Evolutionary conservation across 2,888 invertebrate species (phyloP).

Genomic region (Drosophila paucipuncta): DNA sequence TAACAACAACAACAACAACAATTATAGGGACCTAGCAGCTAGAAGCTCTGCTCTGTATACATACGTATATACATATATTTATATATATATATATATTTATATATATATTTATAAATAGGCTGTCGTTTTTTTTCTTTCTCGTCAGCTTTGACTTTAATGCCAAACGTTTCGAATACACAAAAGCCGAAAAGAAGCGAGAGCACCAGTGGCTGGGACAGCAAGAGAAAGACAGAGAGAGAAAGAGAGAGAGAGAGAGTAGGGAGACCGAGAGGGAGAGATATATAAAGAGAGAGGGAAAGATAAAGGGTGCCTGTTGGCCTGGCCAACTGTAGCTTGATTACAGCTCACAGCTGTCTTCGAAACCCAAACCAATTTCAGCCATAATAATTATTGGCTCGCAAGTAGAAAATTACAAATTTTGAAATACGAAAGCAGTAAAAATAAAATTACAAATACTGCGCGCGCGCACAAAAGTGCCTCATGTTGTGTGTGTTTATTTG

Average conservation of each 20-base stretch:
- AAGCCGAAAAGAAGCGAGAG: conserved; percentile 26
- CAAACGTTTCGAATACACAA: conserved; percentile 69
- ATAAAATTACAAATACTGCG: conserved; percentile 28
- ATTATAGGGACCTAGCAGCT: conserved; percentile 14
- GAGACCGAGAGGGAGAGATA: conserved; percentile 1
- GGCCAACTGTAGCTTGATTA: conserved; percentile 60
- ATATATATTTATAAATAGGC: conserved; percentile 75
- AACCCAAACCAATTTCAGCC: conserved; percentile 60
- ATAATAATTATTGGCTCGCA: conserved; percentile 56
- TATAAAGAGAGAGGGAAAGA: neutral
- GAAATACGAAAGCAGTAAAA: conserved; percentile 7
- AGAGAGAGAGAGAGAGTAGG: neutral
- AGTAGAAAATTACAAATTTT: conserved; percentile 42
- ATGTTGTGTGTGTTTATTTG: conserved; percentile 69
- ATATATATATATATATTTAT: conserved; percentile 27
- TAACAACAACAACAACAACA: conserved; percentile 31
- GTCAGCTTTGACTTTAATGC: conserved; percentile 69
- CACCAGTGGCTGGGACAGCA: neutral
- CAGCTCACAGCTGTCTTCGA: conserved; percentile 35
- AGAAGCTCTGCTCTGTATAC: conserved; percentile 1
- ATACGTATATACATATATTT: neutral
- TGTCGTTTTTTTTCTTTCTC: conserved; percentile 63
- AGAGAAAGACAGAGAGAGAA: neutral
- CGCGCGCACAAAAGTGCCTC: conserved; percentile 41
- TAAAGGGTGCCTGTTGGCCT: conserved; percentile 4